Evolutionary conservation across 2,888 invertebrate genomes (phyloP), one percentile per base, ranked within the genome.

Genomic region (Charanyca ferruginea): DNA sequence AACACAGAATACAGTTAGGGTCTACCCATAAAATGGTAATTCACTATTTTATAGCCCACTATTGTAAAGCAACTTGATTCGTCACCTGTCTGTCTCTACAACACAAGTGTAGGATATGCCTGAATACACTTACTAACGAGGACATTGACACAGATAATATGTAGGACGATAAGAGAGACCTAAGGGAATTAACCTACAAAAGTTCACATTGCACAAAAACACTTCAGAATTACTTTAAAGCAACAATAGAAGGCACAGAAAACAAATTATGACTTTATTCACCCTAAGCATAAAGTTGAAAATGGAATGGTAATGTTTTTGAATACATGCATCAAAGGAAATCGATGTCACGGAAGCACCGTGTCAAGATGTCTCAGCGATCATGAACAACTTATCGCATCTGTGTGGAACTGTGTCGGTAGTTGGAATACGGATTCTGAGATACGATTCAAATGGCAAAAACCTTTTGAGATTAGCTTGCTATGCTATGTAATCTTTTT

Each of bases 181-280:
- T 79, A 65, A 69, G 69, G 69, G 69, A 79, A 75, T 79, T 81
- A 75, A 77, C 67, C 81, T 68, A 81, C 81, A 77, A 81, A 69
- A 77, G 77, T 77, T 66, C 75, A 73, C 69, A 60, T 70, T 72
- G 72, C 70, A 71, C 77, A 81, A 79, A 81, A 81, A 79, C 79
- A 73, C 72, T 77, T 74, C 66, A 74, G 76, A 70, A 73, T 66
- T 57, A 69, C 67, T 59, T 65, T 77, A 74, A 45, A 71, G 42
- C 66, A 68, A 76, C 74, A 77, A 77, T 74, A 22, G 23, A 23
- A 13, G 1, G 20, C 9, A 3, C 13, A 45, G n/a, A 23, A 64
- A 6, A 55, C 5, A 18, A 77, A 67, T 49, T 47, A 3, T 45
- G 22, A 60, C 68, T 55, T 64, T 76, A 65, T 38, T 7, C 0